Evolutionary conservation across 2,113 vertebrate species (phyloP).

Genomic region (Perca schrenkii): DNA sequence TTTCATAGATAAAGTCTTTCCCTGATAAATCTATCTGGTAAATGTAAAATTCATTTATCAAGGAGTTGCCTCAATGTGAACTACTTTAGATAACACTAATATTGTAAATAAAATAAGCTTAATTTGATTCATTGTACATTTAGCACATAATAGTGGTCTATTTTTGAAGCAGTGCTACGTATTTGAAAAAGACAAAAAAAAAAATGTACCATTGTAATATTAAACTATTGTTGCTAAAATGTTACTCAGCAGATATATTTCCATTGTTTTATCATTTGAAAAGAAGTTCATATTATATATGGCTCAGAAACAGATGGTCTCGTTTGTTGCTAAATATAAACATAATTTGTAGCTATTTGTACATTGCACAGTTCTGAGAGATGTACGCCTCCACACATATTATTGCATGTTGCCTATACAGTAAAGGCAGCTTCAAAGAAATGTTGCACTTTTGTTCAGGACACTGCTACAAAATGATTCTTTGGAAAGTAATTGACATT

Average conservation of each 20-base stretch:
- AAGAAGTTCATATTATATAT: not conserved
- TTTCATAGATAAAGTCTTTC: conserved; percentile 34
- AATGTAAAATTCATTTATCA: conserved; percentile 52
- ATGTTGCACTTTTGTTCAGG: not conserved
- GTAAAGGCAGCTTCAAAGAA: not conserved
- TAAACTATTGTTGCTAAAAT: not conserved
- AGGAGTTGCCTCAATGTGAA: conserved; percentile 13
- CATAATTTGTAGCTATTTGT: not conserved
- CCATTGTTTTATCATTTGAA: not conserved
- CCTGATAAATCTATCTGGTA: conserved; percentile 41
- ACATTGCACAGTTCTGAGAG: not conserved
- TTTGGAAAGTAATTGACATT: not conserved
- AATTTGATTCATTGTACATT: conserved; percentile 15
- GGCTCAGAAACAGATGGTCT: not conserved
- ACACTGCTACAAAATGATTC: not conserved
- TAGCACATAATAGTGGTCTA: not conserved
- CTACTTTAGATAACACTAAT: conserved; percentile 32
- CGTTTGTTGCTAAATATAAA: not conserved
- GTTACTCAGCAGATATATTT: not conserved
- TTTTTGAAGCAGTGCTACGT: not conserved
- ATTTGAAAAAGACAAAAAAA: conserved; percentile 10
- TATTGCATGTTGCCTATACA: not conserved
- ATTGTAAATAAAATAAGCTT: conserved; percentile 48
- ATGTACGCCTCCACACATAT: not conserved
- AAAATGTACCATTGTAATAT: not conserved